Evolutionary conservation across 2,797 vertebrate species (phyloP).

Genomic region (Sitta carolinensis): DNA sequence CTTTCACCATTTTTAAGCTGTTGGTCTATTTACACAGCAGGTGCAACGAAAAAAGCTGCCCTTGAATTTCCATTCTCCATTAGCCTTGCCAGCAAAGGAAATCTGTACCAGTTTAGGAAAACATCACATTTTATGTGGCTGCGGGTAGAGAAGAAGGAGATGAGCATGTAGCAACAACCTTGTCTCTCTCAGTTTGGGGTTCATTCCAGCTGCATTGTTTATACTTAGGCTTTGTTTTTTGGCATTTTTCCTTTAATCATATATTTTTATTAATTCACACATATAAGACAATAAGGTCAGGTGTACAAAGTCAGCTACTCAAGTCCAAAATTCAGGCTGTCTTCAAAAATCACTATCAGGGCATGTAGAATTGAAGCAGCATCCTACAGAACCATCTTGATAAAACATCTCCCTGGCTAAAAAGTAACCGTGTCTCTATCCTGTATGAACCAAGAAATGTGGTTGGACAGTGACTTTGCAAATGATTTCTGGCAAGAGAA

Average conservation of each 20-base stretch:
- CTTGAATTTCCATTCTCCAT: background rate
- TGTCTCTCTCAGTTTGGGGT: background rate
- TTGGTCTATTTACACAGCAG: background rate
- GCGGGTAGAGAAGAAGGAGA: background rate
- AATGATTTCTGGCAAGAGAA: background rate
- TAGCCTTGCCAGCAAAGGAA: background rate
- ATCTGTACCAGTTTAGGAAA: background rate
- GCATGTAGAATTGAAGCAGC: background rate
- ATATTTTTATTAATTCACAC: background rate
- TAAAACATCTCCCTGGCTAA: background rate
- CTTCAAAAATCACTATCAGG: background rate
- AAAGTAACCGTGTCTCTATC: background rate
- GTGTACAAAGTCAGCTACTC: background rate
- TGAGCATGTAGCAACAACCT: background rate
- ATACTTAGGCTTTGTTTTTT: background rate
- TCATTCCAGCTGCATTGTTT: background rate
- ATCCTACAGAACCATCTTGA: background rate
- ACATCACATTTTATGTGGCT: background rate
- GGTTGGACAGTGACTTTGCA: background rate
- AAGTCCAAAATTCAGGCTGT: background rate
- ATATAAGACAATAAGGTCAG: background rate
- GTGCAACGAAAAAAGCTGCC: background rate
- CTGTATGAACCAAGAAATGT: background rate
- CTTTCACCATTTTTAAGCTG: background rate
- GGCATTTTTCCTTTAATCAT: background rate